These are phyloP conservation scores for Dendropsophus ebraccatus DNA, from an alignment of 2,113 vertebrate genomes.

Conservation along the genomic window DNA sequence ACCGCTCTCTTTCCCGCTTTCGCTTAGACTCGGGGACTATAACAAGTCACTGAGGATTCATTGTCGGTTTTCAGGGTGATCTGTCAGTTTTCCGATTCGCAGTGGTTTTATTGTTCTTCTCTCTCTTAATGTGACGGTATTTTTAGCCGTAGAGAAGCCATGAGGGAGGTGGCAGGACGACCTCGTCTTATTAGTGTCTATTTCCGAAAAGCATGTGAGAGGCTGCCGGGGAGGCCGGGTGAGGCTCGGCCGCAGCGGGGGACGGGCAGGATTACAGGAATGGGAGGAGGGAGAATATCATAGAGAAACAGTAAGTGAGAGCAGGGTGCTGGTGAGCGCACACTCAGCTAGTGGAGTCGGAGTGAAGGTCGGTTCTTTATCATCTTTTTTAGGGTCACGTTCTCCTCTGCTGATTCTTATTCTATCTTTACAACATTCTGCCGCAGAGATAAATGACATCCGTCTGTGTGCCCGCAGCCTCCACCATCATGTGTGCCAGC, in stretches of 20 bases:
- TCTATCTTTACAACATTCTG: too few species aligned
- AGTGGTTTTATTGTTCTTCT: constrained; percentile 9
- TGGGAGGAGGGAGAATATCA: neutral
- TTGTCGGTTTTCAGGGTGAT: neutral
- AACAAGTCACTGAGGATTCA: constrained; percentile 2
- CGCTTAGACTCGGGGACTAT: neutral
- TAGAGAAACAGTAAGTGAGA: neutral
- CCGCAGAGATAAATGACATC: too few species aligned
- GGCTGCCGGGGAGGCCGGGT: neutral
- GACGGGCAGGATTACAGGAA: neutral
- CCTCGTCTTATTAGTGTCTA: neutral
- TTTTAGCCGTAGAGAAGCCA: constrained; percentile 3
- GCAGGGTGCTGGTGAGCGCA: too few species aligned
- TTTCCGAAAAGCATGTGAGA: neutral
- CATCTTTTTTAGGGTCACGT: too few species aligned
- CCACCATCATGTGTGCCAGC: too few species aligned
- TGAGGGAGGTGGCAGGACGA: constrained; percentile 8
- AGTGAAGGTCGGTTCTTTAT: neutral
- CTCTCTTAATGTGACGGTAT: constrained; percentile 8
- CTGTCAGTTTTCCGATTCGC: neutral
- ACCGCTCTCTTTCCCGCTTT: neutral
- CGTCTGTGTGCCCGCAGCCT: too few species aligned
- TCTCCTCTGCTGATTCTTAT: too few species aligned
- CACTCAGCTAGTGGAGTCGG: too few species aligned
- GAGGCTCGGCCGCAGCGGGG: neutral